Evolutionary conservation across 1,140 invertebrate species (phyloP).

Genomic region (Chrysomallon squamiferum): DNA sequence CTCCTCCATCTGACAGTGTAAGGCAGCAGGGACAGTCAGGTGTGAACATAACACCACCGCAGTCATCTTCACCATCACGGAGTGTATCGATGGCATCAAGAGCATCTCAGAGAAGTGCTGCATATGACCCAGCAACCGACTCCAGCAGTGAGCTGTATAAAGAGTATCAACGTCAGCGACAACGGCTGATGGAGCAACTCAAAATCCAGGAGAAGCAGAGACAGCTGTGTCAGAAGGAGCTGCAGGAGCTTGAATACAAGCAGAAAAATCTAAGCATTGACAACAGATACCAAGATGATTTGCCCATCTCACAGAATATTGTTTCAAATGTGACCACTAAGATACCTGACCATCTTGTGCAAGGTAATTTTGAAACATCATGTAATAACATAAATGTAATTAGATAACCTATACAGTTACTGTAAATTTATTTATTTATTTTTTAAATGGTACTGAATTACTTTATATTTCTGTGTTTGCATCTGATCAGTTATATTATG

Average conservation of each 20-base stretch:
- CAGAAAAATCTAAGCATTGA: slow-evolving; percentile 21
- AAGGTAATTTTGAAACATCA: too few species aligned
- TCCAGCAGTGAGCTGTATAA: slow-evolving; percentile 57
- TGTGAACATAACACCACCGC: slow-evolving; percentile 8
- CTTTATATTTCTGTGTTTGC: too few species aligned
- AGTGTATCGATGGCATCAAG: slow-evolving; percentile 17
- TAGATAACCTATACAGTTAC: too few species aligned
- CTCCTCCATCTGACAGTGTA: slow-evolving; percentile 12
- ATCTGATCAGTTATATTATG: too few species aligned
- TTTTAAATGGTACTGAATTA: too few species aligned
- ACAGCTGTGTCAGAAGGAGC: slow-evolving; percentile 42
- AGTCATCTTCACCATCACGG: slow-evolving; percentile 33
- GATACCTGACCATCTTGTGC: too few species aligned
- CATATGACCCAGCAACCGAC: slow-evolving; percentile 13
- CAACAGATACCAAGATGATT: slow-evolving; percentile 30
- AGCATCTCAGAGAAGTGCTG: slow-evolving; percentile 4
- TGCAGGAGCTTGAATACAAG: slow-evolving; percentile 44
- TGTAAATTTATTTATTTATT: too few species aligned
- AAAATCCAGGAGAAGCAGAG: slow-evolving; percentile 52
- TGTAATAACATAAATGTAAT: too few species aligned
- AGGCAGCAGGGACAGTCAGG: slow-evolving; percentile 22
- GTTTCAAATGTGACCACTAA: not conserved
- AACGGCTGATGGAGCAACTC: slow-evolving; percentile 53
- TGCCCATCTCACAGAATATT: too few species aligned
- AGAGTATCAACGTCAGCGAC: slow-evolving; percentile 61